These are phyloP conservation scores for Drosophila miranda DNA, from an alignment of 1,140 invertebrate genomes.

Conservation along the genomic window DNA sequence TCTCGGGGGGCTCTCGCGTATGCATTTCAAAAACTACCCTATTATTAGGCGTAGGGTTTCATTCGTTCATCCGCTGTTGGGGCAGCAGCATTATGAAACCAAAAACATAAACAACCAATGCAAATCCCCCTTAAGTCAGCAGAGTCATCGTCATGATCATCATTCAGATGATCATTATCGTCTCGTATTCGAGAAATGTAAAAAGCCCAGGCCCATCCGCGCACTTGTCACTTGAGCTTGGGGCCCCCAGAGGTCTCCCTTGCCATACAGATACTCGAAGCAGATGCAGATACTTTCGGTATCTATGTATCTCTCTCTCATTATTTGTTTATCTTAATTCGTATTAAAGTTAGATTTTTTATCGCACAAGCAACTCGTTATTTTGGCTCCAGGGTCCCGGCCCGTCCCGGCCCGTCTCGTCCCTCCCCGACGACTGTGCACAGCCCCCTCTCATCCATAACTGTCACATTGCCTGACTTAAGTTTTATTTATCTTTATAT, in stretches of 20 bases:
- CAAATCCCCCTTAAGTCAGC: constrained; percentile 29
- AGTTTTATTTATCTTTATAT: constrained; percentile 70
- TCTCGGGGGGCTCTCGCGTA: constrained; percentile 29
- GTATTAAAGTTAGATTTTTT: constrained; percentile 79
- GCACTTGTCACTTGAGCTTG: constrained; percentile 76
- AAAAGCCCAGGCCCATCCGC: constrained; percentile 43
- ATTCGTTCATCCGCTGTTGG: constrained; percentile 24
- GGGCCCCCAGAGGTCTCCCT: constrained; percentile 63
- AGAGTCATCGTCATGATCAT: constrained; percentile 25
- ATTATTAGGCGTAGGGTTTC: constrained; percentile 75
- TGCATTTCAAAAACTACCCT: constrained; percentile 80
- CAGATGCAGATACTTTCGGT: background rate
- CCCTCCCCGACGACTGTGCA: background rate
- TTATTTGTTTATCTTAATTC: constrained; percentile 73
- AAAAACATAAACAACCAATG: constrained; percentile 45
- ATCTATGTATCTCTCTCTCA: constrained; percentile 29
- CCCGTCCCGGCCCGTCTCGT: background rate
- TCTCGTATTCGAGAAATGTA: constrained; percentile 65
- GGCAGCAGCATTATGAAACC: constrained; percentile 38
- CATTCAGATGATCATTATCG: constrained; percentile 15
- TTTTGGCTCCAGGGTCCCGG: constrained; percentile 17
- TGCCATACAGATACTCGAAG: constrained; percentile 38
- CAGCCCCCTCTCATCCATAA: constrained; percentile 68
- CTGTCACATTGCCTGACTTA: constrained; percentile 66
- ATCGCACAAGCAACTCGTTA: constrained; percentile 66